Percentiles rank a stretch among this genome's conserved stretches.
These are phyloP conservation scores for Lateolabrax maculatus DNA, from an alignment of 2,797 vertebrate species.

Conservation along the genomic window DNA sequence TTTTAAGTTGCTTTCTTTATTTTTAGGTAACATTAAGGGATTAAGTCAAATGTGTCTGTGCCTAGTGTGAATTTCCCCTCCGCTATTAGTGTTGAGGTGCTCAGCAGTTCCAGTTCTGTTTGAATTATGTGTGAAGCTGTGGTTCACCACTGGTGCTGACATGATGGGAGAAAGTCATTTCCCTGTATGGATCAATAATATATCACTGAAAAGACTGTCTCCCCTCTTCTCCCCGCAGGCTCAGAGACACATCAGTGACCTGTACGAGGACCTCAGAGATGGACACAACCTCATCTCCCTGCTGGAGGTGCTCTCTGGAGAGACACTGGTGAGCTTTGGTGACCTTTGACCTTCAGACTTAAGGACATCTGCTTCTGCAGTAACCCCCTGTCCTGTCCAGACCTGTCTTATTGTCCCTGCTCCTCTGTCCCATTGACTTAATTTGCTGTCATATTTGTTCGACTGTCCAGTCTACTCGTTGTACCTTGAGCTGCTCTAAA, in stretches of 20 bases:
- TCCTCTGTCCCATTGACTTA: slow-evolving; percentile 8
- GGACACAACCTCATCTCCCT: slow-evolving; percentile 98
- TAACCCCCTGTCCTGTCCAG: not conserved
- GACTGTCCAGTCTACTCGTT: not conserved
- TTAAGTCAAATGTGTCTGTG: not conserved
- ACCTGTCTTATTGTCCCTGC: slow-evolving; percentile 3
- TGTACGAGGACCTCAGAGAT: slow-evolving; percentile 96
- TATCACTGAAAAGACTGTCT: not conserved
- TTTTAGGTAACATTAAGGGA: not conserved
- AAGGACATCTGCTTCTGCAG: slow-evolving; percentile 43
- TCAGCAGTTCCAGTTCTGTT: not conserved
- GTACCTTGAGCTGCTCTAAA: slow-evolving; percentile 30
- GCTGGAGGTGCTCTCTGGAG: slow-evolving; percentile 95
- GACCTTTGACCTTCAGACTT: slow-evolving; percentile 29
- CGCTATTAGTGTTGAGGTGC: not conserved
- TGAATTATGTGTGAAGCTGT: not conserved
- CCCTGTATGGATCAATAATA: not conserved
- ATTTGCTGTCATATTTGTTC: slow-evolving; percentile 18
- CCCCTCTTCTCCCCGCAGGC: slow-evolving; percentile 79
- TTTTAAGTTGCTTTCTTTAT: not conserved
- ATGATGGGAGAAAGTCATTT: not conserved
- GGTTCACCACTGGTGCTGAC: not conserved
- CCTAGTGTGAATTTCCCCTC: not conserved
- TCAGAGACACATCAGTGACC: slow-evolving; percentile 94
- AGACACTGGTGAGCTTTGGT: slow-evolving; percentile 90